Base-by-base conservation (phyloP, 2,888 invertebrate species). In the Bursaphelenchus okinawaensis region DNA sequence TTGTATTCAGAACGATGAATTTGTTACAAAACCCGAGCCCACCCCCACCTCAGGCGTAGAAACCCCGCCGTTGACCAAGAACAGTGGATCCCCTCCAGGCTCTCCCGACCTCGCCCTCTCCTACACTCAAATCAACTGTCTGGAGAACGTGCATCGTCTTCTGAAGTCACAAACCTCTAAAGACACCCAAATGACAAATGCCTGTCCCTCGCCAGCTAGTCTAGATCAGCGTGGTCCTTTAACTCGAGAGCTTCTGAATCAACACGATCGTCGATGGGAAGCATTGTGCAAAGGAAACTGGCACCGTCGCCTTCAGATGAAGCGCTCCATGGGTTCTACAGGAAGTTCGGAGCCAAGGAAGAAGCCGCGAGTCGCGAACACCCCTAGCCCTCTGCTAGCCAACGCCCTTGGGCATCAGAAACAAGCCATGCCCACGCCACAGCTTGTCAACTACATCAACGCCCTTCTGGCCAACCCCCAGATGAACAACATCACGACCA, bases 91-190 rank as follows among this genome's bases (percentile, higher is more conserved):
- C 12, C 22, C 60, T 22, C 60, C 50, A 50, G 51, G 50, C 24
- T 28, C 60, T n/a, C 60, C 60, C 59, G 60, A 59, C 28, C 60
- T 59, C 19, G 23, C 40, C 9, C 52, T 59, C n/a, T 59, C 60
- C 19, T 59, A 59, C 57, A 59, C 31, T 24, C 60, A 81, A 67
- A 81, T 81, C 68, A 81, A 80, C 67, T 80, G 80, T 51, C 67
- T 82, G 58, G 81, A 81, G 69, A 82, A 81, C 66, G 81, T 81
- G 62, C 76, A 75, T 52, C 77, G 81, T 12, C 67, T 81, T 55
- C 69, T 81, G 50, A 77, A 79, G 57, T 78, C 78, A 24, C 79
- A 79, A 29, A 50, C 22, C 51, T 19, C 24, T 23, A 26, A 26
- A 27, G n/a, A n/a, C n/a, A n/a, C n/a, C n/a, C n/a, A n/a, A n/a